Percentiles rank a stretch among this genome's conserved stretches.
phyloP scores from a whole-genome alignment of 1,140 invertebrate species.

The Pemphigus obesinymphae region DNA sequence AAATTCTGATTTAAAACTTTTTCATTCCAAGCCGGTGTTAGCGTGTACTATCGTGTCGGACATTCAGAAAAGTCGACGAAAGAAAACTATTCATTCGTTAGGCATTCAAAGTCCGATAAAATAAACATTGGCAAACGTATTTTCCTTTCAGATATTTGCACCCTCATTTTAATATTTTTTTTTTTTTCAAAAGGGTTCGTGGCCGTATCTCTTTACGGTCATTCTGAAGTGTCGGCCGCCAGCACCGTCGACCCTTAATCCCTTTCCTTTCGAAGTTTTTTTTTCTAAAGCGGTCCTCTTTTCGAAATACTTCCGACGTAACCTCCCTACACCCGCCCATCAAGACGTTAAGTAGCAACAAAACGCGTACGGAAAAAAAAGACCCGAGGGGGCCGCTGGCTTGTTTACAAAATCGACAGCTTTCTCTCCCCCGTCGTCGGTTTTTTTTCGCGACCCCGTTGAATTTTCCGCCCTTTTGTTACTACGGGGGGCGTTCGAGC shows the following conservation, averaged over 20 bases:
- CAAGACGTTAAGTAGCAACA: constrained; percentile 28
- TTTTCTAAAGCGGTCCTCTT: constrained; percentile 24
- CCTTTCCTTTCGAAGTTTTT: constrained; percentile 38
- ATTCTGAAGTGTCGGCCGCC: constrained; percentile 27
- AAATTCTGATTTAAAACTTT: too few species aligned
- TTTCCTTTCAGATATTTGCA: constrained; percentile 9
- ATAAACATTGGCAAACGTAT: not conserved
- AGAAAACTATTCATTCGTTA: not conserved
- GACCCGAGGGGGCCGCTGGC: constrained; percentile 13
- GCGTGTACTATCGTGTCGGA: too few species aligned
- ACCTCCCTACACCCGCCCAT: not conserved
- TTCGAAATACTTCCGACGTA: constrained; percentile 21
- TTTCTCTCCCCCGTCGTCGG: constrained; percentile 13
- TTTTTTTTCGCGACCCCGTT: not conserved
- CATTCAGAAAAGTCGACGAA: too few species aligned
- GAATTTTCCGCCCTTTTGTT: constrained; percentile 40
- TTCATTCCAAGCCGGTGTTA: too few species aligned
- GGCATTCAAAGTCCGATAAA: not conserved
- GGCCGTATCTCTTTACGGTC: constrained; percentile 31
- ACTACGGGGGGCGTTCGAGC: constrained; percentile 29
- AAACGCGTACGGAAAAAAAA: constrained; percentile 31
- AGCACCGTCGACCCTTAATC: constrained; percentile 23
- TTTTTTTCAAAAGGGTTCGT: constrained; percentile 22
- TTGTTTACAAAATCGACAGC: constrained; percentile 42
- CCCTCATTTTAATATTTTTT: not conserved